These are phyloP conservation scores for Microplitis mediator DNA, from an alignment of 1,140 invertebrate species.

Conservation along the genomic window DNA sequence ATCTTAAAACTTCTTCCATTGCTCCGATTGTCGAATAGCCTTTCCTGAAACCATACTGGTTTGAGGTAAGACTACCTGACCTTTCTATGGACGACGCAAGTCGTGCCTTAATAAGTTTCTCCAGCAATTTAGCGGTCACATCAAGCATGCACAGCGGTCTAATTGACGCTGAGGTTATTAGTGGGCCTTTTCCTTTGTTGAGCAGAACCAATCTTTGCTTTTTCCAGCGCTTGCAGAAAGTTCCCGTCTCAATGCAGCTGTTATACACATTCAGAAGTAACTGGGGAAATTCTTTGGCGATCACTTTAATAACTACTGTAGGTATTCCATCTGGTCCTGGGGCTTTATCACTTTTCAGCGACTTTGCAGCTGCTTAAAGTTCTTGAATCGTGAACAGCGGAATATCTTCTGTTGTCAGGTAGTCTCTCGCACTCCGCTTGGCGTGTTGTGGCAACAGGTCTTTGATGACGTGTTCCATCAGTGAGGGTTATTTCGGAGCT, in stretches of 20 bases:
- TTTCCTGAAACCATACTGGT: no score
- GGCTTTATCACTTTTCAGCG: constrained; percentile 37
- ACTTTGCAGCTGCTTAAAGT: constrained; percentile 25
- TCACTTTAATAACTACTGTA: constrained; percentile 28
- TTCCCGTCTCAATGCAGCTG: constrained; percentile 8
- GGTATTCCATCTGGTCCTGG: constrained; percentile 41
- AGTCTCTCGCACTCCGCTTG: background rate
- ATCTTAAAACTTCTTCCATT: no score
- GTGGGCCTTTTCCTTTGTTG: constrained; percentile 21
- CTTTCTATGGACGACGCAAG: no score
- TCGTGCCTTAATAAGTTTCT: constrained; percentile 29
- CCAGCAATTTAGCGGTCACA: constrained; percentile 34
- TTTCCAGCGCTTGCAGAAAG: constrained; percentile 17
- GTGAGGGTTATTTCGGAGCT: background rate
- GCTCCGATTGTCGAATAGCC: no score
- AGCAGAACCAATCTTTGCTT: constrained; percentile 24
- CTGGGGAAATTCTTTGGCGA: background rate
- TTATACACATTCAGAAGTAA: constrained; percentile 6
- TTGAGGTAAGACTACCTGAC: no score
- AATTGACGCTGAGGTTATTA: constrained; percentile 15
- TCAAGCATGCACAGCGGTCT: constrained; percentile 38
- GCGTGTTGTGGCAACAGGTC: background rate
- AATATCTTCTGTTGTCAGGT: background rate
- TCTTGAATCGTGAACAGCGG: constrained; percentile 21
- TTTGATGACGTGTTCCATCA: background rate